Evolutionary conservation across 2,888 invertebrate genomes (phyloP).

Genomic region (Diaprepes abbreviatus): DNA sequence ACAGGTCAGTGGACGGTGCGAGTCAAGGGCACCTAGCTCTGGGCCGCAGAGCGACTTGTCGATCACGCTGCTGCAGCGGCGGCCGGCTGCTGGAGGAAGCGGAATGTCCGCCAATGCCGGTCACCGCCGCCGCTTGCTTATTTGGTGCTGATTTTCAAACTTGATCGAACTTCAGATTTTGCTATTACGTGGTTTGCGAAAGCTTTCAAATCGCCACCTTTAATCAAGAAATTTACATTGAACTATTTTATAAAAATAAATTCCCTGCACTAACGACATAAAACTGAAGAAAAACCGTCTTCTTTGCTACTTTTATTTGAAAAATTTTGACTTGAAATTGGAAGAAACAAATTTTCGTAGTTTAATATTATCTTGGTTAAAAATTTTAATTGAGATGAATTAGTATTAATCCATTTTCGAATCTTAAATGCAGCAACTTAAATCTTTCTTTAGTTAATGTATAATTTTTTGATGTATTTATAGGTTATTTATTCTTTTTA

Average conservation of each 20-base stretch:
- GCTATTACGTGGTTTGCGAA: conserved; percentile 10
- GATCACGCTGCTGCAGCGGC: conserved; percentile 59
- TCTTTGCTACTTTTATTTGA: too few relatives aligned
- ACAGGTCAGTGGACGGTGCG: conserved; percentile 66
- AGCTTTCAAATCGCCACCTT: neutral
- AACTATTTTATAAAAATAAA: neutral
- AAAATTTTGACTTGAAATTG: too few relatives aligned
- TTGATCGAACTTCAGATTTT: conserved; percentile 3
- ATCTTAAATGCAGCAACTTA: too few relatives aligned
- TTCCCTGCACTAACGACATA: too few relatives aligned
- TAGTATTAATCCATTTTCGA: too few relatives aligned
- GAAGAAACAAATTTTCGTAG: too few relatives aligned
- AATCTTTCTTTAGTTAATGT: too few relatives aligned
- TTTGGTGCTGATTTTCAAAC: conserved; percentile 29
- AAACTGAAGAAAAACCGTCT: too few relatives aligned
- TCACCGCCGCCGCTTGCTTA: conserved; percentile 21
- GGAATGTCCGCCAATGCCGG: conserved; percentile 32
- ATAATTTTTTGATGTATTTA: too few relatives aligned
- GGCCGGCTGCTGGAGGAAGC: conserved; percentile 23
- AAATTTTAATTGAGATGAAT: too few relatives aligned
- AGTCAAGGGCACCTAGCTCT: conserved; percentile 67
- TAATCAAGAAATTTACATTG: neutral
- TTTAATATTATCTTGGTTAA: too few relatives aligned
- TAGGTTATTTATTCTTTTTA: too few relatives aligned
- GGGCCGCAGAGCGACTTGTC: conserved; percentile 58